phyloP scores from a whole-genome alignment of 1,140 invertebrate genomes.

The Neomicropteryx cornuta region DNA sequence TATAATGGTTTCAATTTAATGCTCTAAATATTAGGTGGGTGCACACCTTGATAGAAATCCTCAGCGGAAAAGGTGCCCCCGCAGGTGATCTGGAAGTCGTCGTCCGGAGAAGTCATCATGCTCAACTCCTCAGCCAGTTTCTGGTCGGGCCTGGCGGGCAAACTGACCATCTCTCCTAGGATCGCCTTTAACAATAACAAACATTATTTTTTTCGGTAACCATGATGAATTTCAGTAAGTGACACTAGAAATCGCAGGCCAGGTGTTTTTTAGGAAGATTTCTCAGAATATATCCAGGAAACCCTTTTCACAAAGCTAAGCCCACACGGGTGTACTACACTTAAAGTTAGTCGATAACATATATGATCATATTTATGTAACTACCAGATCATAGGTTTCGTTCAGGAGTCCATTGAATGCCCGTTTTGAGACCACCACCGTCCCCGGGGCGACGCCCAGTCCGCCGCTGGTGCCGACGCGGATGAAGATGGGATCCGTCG shows the following conservation, averaged over 20 bases:
- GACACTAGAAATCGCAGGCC: no score
- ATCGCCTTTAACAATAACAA: conserved; percentile 52
- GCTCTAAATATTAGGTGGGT: no score
- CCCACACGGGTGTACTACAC: no score
- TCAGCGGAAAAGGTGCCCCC: conserved; percentile 89
- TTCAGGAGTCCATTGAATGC: conserved; percentile 55
- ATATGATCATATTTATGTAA: no score
- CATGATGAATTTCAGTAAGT: no score
- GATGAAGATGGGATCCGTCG: conserved; percentile 63
- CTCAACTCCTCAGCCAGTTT: conserved; percentile 30
- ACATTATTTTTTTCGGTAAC: no score
- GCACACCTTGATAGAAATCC: conserved; percentile 90
- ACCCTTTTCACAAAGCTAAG: no score
- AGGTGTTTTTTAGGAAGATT: no score
- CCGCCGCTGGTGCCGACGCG: conserved; percentile 76
- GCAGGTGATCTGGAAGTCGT: conserved; percentile 59
- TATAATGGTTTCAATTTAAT: no score
- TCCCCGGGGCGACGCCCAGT: conserved; percentile 59
- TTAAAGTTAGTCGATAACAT: no score
- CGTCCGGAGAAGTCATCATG: conserved; percentile 53
- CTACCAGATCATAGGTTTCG: conserved; percentile 55
- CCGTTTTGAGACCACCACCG: conserved; percentile 60
- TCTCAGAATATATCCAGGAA: no score
- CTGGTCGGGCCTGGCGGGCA: conserved; percentile 24
- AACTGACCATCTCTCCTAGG: conserved; percentile 60